Conservation (phyloP, 2,113 vertebrate genomes). For the Ailurus styani region DNA sequence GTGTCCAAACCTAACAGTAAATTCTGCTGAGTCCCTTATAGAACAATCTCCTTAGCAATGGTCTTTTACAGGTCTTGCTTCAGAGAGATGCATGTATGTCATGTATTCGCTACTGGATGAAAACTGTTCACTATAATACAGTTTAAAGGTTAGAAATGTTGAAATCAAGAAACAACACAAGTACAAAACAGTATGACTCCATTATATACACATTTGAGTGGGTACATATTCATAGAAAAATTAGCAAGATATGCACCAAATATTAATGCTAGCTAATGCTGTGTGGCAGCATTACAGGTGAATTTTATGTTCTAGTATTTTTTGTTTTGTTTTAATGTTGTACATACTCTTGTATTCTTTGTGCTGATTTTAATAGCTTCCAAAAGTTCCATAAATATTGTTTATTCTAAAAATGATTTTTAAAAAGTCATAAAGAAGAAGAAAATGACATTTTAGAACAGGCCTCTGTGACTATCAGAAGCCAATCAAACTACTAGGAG, state of each 20-base stretch:
- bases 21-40: neutral
- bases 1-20: conserved; percentile 32
- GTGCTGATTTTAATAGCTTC: neutral
- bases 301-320: conserved; percentile 6
- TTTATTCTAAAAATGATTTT: neutral
- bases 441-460: conserved; percentile 4
- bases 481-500: neutral
- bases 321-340: neutral
- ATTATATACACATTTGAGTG: neutral
- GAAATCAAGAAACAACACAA: conserved; percentile 13
- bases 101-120: neutral
- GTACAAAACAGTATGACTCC: neutral
- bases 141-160: neutral
- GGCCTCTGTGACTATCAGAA: neutral
- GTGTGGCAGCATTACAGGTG: neutral
- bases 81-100: neutral
- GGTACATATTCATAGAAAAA: neutral
- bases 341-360: neutral
- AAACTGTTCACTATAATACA: neutral
- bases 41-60: neutral
- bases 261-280: neutral
- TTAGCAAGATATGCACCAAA: neutral
- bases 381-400: neutral
- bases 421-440: neutral
- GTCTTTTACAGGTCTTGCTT: neutral